Evolutionary conservation across 2,797 vertebrate genomes (phyloP).

Genomic region (Melanotaenia parkinsoni): DNA sequence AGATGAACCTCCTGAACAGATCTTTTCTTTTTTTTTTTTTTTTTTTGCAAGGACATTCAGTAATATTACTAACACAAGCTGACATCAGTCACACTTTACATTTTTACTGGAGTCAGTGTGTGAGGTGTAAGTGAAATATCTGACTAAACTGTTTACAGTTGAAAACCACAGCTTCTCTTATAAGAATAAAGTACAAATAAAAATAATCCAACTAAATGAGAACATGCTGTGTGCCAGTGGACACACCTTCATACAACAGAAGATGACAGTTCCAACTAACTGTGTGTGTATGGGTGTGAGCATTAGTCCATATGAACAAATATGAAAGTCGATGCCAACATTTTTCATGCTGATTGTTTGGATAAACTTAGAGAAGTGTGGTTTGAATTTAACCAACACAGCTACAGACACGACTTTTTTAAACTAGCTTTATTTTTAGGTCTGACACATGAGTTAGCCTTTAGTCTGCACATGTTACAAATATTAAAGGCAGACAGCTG

Average conservation of each 20-base stretch:
- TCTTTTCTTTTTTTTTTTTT: no score
- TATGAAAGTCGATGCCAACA: conserved; percentile 48
- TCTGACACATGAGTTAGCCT: conserved; percentile 42
- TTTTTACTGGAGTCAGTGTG: neutral
- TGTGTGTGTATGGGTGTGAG: conserved; percentile 2
- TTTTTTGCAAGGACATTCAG: no score
- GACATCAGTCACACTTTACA: neutral
- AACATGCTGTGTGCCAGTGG: conserved; percentile 33
- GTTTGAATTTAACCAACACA: conserved; percentile 10
- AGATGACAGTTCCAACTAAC: neutral
- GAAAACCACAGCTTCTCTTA: conserved; percentile 35
- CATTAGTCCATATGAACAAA: conserved; percentile 44
- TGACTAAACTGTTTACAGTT: neutral
- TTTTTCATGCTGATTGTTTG: conserved; percentile 27
- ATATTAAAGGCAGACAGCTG: conserved; percentile 23
- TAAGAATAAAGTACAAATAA: conserved; percentile 20
- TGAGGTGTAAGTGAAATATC: neutral
- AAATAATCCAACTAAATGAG: conserved; percentile 22
- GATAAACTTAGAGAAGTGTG: neutral
- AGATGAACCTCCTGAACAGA: no score
- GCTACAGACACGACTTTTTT: conserved; percentile 4
- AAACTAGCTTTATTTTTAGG: conserved; percentile 14
- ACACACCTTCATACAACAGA: neutral
- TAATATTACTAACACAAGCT: neutral
- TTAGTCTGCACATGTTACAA: conserved; percentile 17